Evolutionary conservation across 2,888 invertebrate species (phyloP).

Genomic region (Hyposoter dolosus): DNA sequence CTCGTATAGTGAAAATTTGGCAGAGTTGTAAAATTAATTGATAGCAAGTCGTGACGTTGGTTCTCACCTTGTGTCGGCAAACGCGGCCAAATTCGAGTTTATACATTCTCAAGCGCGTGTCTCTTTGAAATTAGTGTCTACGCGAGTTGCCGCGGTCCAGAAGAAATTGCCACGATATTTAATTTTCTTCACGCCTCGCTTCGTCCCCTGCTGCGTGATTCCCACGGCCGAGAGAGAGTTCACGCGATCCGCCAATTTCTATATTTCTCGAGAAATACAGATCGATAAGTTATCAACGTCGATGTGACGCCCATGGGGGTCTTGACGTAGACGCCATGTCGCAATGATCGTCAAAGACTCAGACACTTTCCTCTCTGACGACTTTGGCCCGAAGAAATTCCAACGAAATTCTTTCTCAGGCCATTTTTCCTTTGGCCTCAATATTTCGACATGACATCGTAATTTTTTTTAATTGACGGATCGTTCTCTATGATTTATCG

Average conservation of each 20-base stretch:
- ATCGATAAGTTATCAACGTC: slow-evolving; percentile 9
- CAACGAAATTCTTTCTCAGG: background rate
- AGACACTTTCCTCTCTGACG: background rate
- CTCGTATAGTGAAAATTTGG: slow-evolving; percentile 1
- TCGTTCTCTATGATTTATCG: background rate
- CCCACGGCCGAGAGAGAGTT: background rate
- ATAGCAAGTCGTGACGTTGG: slow-evolving; percentile 7
- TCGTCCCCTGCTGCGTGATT: background rate
- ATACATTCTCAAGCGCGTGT: background rate
- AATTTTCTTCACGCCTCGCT: background rate
- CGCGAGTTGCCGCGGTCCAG: background rate
- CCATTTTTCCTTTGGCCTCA: background rate
- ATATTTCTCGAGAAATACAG: background rate
- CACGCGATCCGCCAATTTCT: background rate
- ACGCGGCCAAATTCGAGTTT: background rate
- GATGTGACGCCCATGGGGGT: background rate
- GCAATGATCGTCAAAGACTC: background rate
- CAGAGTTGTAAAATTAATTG: background rate
- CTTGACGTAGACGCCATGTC: background rate
- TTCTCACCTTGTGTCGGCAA: slow-evolving; percentile 11
- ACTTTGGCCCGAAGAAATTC: background rate
- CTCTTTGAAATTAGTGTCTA: slow-evolving; percentile 2
- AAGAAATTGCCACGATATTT: background rate
- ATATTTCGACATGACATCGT: background rate
- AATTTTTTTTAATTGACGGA: background rate